Base-by-base conservation (phyloP, 37 sponge, comb jelly and placozoan species). In the Corticium candelabrum region DNA sequence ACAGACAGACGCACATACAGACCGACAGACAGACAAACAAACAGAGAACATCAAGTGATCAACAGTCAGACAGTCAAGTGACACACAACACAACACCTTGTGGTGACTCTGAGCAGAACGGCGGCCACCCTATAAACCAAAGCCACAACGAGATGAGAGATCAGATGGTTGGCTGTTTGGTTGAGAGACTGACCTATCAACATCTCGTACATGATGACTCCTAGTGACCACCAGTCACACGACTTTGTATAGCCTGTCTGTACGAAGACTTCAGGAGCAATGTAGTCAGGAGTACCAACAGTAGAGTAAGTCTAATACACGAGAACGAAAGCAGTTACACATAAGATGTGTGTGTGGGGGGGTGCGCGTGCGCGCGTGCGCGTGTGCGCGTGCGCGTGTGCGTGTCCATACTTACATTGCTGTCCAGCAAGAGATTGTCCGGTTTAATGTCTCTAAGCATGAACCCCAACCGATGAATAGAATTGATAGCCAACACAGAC, bases 191-290 rank as follows among this genome's bases (percentile, higher is more conserved):
- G 92, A 88, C 98, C 98, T 79, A 97, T 93, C 38, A 97, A 74
- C 94, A 97, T 97, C 81, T 97, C 91, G 50, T 96, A 96, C 91
- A 96, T 88, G 81, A 96, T 92, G 74, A 96, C 93, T 0, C 97
- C 97, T 34, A 97, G 80, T 36, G 94, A 93, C 98, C 98, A 97
- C 83, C 87, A 97, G 86, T 97, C 98, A 84, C 89, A 88, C 39
- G 81, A 62, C 29, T 80, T 73, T 0, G 81, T 89, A 82, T 97
- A 97, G 2, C 94, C 98, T 2, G 81, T 85, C 74, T 90, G 94
- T 74, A 86, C 74, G 81, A 97, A 93, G 35, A 97, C 93, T 78
- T 97, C 98, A n/a, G 98, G 98, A 41, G 98, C 98, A 37, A 97
- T 97, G 84, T 97, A 97, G 80, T 97, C 98, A 34, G 98, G 98